phyloP scores from a whole-genome alignment of 2,888 invertebrate species.

The Xestia ashworthii region DNA sequence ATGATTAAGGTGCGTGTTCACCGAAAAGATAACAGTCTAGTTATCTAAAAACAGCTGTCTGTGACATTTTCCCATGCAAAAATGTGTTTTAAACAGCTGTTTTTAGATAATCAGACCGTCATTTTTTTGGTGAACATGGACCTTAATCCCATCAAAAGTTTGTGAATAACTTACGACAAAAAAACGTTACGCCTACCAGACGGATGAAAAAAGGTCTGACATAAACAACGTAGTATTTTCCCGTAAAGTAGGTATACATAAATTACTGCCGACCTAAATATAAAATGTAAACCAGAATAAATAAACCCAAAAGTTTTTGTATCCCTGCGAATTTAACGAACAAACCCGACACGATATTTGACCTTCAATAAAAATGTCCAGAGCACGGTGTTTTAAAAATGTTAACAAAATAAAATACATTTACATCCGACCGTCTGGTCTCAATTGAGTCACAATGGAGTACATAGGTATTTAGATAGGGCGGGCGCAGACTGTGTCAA shows the following conservation, averaged over 20 bases:
- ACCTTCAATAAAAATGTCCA: slow-evolving; percentile 10
- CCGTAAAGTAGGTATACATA: slow-evolving; percentile 2
- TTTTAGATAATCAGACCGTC: too few relatives aligned
- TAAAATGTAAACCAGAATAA: slow-evolving; percentile 30
- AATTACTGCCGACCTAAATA: slow-evolving; percentile 13
- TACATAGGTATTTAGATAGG: not conserved
- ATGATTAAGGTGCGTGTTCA: too few relatives aligned
- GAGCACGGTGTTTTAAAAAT: slow-evolving; percentile 25
- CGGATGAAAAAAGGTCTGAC: not conserved
- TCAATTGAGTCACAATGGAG: slow-evolving; percentile 22
- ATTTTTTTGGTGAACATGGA: too few relatives aligned
- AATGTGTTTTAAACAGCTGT: too few relatives aligned
- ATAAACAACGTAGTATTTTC: not conserved
- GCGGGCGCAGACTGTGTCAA: not conserved
- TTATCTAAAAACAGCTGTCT: too few relatives aligned
- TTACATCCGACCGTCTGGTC: slow-evolving; percentile 2
- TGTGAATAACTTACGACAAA: not conserved
- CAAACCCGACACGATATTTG: not conserved
- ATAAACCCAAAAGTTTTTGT: slow-evolving; percentile 10
- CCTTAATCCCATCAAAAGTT: not conserved
- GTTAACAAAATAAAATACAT: slow-evolving; percentile 13
- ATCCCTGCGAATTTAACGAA: slow-evolving; percentile 15
- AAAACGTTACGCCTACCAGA: not conserved
- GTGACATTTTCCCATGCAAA: too few relatives aligned
- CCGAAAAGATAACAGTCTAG: too few relatives aligned